Percentiles rank a stretch among this genome's conserved stretches.
These are phyloP conservation scores for Drosophila pseudoobscura DNA, from an alignment of 1,140 invertebrate species.

Conservation along the genomic window DNA sequence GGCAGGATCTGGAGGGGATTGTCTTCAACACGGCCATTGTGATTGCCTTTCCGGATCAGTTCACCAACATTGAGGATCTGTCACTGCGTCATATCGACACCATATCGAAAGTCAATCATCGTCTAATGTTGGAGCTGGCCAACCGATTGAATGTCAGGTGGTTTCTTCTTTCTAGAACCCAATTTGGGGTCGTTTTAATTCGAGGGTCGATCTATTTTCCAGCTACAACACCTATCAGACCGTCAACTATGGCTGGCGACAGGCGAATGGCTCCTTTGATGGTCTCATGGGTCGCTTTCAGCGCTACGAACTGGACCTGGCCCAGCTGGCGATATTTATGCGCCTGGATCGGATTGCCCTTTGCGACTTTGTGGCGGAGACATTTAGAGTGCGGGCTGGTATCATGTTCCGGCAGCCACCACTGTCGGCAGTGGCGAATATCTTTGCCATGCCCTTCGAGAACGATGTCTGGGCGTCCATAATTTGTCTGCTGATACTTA, in stretches of 20 bases:
- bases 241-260: conserved; percentile 84
- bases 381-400: conserved; percentile 83
- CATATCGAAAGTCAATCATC: conserved; percentile 84
- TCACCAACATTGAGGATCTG: conserved; percentile 82
- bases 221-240: conserved; percentile 84
- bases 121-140: conserved; percentile 83
- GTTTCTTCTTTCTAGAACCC: background rate
- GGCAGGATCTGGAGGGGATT: conserved; percentile 74
- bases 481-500: conserved; percentile 70
- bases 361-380: conserved; percentile 84
- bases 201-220: background rate
- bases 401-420: conserved; percentile 88
- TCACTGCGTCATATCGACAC: conserved; percentile 84
- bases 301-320: conserved; percentile 84
- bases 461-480: conserved; percentile 86
- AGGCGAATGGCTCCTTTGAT: conserved; percentile 85
- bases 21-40: conserved; percentile 73
- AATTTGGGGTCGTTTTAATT: background rate
- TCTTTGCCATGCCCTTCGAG: conserved; percentile 87
- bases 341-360: conserved; percentile 84
- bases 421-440: conserved; percentile 87
- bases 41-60: conserved; percentile 82
- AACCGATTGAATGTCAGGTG: conserved; percentile 84
- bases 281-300: conserved; percentile 85
- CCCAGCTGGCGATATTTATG: conserved; percentile 85